Percentiles rank a stretch among this genome's conserved stretches.
phyloP scores from a whole-genome alignment of 2,797 vertebrate species.

The Peromyscus attwateri region DNA sequence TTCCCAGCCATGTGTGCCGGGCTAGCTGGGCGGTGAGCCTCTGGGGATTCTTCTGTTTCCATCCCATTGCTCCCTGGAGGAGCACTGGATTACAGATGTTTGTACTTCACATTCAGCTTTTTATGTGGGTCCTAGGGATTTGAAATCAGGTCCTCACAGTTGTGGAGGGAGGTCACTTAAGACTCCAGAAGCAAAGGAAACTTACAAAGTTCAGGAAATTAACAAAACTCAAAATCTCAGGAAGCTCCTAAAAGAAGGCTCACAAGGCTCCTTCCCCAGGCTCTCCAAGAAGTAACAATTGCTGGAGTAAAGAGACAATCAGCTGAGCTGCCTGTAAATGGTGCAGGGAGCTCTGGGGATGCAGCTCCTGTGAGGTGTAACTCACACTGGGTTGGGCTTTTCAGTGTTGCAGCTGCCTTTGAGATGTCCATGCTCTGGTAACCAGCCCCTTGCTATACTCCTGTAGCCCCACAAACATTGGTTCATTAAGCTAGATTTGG shows the following conservation, averaged over 20 bases:
- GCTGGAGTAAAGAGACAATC: neutral
- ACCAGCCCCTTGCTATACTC: neutral
- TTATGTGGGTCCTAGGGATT: neutral
- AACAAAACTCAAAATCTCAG: neutral
- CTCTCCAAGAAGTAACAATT: neutral
- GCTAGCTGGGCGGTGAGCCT: neutral
- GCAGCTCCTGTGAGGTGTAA: neutral
- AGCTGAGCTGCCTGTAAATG: neutral
- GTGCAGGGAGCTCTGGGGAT: neutral
- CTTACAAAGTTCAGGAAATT: neutral
- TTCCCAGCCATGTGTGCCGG: neutral
- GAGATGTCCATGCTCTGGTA: neutral
- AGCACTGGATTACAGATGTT: neutral
- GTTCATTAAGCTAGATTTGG: neutral
- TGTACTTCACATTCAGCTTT: neutral
- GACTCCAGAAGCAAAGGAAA: neutral
- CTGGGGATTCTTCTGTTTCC: neutral
- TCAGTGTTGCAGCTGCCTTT: neutral
- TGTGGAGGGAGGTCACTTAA: neutral
- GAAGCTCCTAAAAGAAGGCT: neutral
- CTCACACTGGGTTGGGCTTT: neutral
- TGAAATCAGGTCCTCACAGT: neutral
- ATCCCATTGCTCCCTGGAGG: neutral
- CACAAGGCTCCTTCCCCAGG: neutral
- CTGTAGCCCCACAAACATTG: neutral